A percentile compares a stretch with the other conserved stretches of the same genome.
Conservation (phyloP, 2,888 invertebrate genomes). For the Matsumyia berberina region DNA sequence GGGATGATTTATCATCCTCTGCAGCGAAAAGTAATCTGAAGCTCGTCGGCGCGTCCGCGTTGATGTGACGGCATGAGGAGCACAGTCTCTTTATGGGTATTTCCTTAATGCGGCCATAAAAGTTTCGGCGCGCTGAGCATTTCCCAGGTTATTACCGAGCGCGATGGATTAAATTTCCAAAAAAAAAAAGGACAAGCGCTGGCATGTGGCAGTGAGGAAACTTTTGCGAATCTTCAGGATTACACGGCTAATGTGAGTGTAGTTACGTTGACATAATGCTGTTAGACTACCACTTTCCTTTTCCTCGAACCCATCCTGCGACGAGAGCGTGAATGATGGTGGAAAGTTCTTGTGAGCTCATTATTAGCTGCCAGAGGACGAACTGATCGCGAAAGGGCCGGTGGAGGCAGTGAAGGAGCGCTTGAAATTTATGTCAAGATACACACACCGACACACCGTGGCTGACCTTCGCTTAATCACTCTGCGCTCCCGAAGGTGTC, state of each 20-base stretch:
- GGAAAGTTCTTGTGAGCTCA: conserved; percentile 24
- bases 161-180: conserved; percentile 35
- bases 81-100: conserved; percentile 13
- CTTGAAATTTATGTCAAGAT: conserved; percentile 17
- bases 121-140: conserved; percentile 27
- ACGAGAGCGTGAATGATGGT: conserved; percentile 3
- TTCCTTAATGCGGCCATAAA: conserved; percentile 36
- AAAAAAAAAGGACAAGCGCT: not conserved
- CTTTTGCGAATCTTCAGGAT: conserved; percentile 39
- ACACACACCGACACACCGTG: conserved; percentile 13
- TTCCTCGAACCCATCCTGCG: not conserved
- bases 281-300: not conserved
- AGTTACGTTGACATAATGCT: conserved; percentile 15
- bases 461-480: conserved; percentile 64
- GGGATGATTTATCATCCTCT: conserved; percentile 28
- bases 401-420: not conserved
- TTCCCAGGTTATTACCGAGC: conserved; percentile 30
- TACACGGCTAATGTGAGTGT: conserved; percentile 44
- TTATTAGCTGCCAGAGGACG: conserved; percentile 28
- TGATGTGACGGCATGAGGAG: conserved; percentile 19
- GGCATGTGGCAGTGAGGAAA: not conserved
- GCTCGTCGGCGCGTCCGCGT: conserved; percentile 3
- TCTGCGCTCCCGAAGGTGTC: conserved; percentile 59
- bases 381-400: not conserved
- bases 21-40: conserved; percentile 16